Conservation (phyloP, 1,140 invertebrate species). For the Drosophila chauvacae region DNA sequence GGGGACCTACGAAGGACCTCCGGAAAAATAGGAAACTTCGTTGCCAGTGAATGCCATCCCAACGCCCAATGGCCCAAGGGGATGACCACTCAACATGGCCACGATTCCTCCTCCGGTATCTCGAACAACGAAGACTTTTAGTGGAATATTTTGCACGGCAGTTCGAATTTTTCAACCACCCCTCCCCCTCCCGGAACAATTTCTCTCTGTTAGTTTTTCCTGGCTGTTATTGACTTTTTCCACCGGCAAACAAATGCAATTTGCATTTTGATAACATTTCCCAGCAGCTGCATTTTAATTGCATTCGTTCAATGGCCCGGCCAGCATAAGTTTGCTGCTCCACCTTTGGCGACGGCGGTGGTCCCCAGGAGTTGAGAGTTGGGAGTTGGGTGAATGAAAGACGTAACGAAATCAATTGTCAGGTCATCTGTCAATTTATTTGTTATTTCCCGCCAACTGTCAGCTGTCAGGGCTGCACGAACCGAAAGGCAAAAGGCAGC, state of each 20-base stretch:
- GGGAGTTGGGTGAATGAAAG: constrained; percentile 28
- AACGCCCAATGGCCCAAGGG: constrained; percentile 31
- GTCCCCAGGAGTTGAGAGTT: background rate
- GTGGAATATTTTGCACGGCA: constrained; percentile 42
- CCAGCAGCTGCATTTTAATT: constrained; percentile 80
- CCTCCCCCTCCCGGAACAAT: background rate
- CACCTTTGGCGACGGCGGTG: constrained; percentile 14
- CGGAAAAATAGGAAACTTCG: constrained; percentile 43
- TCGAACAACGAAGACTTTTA: constrained; percentile 45
- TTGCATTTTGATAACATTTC: constrained; percentile 77
- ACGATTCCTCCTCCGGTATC: constrained; percentile 44
- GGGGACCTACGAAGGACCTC: constrained; percentile 18
- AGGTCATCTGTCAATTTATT: constrained; percentile 83
- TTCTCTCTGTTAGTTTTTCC: constrained; percentile 36
- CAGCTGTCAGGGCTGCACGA: constrained; percentile 60
- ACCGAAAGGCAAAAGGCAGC: constrained; percentile 41
- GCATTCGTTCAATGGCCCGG: constrained; percentile 47
- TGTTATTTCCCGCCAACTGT: constrained; percentile 74
- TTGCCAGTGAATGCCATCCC: constrained; percentile 22
- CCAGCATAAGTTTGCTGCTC: constrained; percentile 33
- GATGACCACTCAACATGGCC: constrained; percentile 49
- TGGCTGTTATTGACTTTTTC: constrained; percentile 69
- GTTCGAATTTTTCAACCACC: constrained; percentile 6
- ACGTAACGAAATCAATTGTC: constrained; percentile 77
- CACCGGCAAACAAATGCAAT: constrained; percentile 59